Evolutionary conservation across 2,888 invertebrate genomes (phyloP).

Genomic region (Xylota segnis): DNA sequence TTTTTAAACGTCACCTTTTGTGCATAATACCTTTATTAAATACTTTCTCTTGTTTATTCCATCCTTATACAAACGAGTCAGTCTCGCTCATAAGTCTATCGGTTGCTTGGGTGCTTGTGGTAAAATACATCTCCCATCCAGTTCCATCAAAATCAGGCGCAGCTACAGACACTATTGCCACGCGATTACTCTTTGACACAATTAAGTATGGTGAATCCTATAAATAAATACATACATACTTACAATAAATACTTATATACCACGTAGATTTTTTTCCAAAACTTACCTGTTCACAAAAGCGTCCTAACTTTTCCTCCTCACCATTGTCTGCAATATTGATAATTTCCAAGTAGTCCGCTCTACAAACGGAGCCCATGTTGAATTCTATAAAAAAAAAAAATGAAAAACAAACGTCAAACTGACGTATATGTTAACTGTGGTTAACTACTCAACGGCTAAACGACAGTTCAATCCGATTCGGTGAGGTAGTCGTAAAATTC

Average conservation of each 20-base stretch:
- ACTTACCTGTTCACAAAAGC: constrained; percentile 82
- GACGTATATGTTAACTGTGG: neutral
- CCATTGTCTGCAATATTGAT: constrained; percentile 85
- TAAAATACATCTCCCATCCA: constrained; percentile 86
- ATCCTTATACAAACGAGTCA: no score
- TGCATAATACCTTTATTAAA: no score
- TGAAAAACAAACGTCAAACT: constrained; percentile 67
- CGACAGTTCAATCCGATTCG: constrained; percentile 73
- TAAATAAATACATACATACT: neutral
- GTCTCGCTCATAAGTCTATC: no score
- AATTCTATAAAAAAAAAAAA: constrained; percentile 83
- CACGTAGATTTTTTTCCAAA: no score
- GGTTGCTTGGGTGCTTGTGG: neutral
- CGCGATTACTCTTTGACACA: constrained; percentile 84
- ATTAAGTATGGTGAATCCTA: constrained; percentile 86
- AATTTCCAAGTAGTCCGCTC: constrained; percentile 88
- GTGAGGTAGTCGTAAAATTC: constrained; percentile 86
- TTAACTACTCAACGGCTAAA: constrained; percentile 79
- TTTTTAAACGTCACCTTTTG: no score
- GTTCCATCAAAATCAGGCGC: constrained; percentile 89
- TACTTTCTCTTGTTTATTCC: no score
- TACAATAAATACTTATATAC: no score
- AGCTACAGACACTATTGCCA: constrained; percentile 85
- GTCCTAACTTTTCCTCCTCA: constrained; percentile 80
- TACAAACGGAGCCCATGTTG: constrained; percentile 88